A percentile compares a stretch with the other conserved stretches of the same genome.
These are phyloP conservation scores for Parazoanthus darwini DNA, from an alignment of 92 coral and sea anemone genomes.

Conservation along the genomic window DNA sequence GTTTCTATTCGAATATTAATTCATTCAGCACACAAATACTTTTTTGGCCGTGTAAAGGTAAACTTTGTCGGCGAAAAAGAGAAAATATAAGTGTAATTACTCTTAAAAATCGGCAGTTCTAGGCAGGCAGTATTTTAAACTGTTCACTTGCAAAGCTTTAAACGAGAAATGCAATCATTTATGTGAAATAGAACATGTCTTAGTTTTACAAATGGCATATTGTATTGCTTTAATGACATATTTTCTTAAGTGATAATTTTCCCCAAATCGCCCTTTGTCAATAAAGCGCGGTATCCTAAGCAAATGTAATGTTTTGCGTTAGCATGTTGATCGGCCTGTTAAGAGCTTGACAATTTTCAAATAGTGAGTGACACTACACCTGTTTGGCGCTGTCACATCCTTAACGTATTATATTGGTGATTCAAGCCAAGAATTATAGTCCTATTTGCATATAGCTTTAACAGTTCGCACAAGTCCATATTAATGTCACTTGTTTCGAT, in stretches of 20 bases:
- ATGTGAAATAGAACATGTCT: background rate
- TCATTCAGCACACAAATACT: slow-evolving; percentile 19
- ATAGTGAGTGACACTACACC: slow-evolving; percentile 35
- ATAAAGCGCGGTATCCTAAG: slow-evolving; percentile 24
- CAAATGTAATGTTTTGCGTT: slow-evolving; percentile 8
- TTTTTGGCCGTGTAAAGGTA: background rate
- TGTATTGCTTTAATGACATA: background rate
- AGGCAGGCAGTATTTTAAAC: background rate
- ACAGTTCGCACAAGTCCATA: slow-evolving; percentile 17
- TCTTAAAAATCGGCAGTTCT: slow-evolving; percentile 19
- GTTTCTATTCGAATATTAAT: slow-evolving; percentile 19
- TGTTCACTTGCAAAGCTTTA: background rate
- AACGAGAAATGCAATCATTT: background rate
- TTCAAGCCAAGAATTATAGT: background rate
- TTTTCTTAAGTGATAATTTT: background rate
- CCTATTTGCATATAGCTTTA: slow-evolving; percentile 36
- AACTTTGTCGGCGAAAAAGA: slow-evolving; percentile 14
- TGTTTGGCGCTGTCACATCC: slow-evolving; percentile 30
- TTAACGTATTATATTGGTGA: background rate
- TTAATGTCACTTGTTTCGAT: background rate
- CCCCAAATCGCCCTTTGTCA: slow-evolving; percentile 25
- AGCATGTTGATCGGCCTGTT: slow-evolving; percentile 22
- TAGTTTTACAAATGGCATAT: background rate
- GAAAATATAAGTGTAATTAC: slow-evolving; percentile 6
- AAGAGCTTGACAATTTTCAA: slow-evolving; percentile 21